These are phyloP conservation scores for Megaceryle alcyon DNA, from an alignment of 2,797 vertebrate species.

Conservation along the genomic window DNA sequence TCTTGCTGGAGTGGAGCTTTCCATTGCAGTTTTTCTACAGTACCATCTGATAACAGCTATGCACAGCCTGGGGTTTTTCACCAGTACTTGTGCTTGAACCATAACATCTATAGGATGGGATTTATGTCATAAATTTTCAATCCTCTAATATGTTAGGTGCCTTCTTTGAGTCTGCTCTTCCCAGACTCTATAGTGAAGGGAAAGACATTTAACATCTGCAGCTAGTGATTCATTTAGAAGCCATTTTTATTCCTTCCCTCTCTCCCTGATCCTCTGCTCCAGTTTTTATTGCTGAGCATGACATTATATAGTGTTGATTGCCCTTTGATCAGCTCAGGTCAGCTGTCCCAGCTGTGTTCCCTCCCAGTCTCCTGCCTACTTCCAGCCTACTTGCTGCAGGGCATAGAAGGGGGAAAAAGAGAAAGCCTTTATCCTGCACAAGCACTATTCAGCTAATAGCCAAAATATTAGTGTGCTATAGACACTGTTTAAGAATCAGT, in stretches of 20 bases:
- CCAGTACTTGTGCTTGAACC: background rate
- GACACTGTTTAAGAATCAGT: background rate
- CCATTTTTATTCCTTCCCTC: background rate
- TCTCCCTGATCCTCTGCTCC: background rate
- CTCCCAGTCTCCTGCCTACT: background rate
- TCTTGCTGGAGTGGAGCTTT: background rate
- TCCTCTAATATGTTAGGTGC: background rate
- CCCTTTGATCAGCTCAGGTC: background rate
- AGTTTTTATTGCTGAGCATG: background rate
- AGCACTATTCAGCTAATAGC: background rate
- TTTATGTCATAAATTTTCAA: background rate
- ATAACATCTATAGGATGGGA: background rate
- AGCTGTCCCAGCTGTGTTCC: background rate
- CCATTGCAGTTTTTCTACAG: background rate
- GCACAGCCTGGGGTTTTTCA: background rate
- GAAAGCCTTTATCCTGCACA: background rate
- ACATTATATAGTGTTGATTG: background rate
- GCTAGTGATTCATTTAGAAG: background rate
- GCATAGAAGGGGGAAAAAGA: background rate
- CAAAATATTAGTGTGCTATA: background rate
- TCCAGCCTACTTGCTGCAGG: background rate
- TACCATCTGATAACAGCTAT: background rate
- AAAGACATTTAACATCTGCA: background rate
- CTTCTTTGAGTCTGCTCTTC: background rate
- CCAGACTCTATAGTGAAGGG: background rate